Evolutionary conservation across 2,113 vertebrate species (phyloP), one percentile per base, ranked within the genome.

Genomic region (Calyptommatus sinebrachiatus): DNA sequence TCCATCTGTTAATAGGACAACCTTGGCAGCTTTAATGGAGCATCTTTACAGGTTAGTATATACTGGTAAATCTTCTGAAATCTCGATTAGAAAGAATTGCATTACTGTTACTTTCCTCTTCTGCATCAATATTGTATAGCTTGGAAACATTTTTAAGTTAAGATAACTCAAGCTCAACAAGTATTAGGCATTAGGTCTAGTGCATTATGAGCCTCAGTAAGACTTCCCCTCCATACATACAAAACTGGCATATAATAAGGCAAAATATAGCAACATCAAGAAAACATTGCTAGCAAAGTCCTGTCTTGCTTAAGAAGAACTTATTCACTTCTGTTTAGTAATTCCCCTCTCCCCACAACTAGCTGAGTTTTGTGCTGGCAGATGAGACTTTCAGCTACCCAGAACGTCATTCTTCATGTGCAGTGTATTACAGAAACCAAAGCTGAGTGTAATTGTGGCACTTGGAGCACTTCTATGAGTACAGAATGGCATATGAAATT

Each of bases 11-110:
- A 98, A 96, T 90, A 93, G 94, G 91, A 94, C 96, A 70, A 99
- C 98, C 1, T 79, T 99, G 50, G 94, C 96, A 62, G 97, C 98
- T 71, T 83, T 99, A 85, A 96, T 98, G 79, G 97, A 97, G 86
- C 98, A 99, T 85, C 95, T 99, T 80, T 99, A 98, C 93, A 97
- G 98, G 98, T 99, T 74, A 88, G 87, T 89, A 29, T 57, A 70
- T 57, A 68, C 41, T n/a, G 18, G 63, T 63, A 26, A 74, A 67
- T 69, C 28, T 9, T 70, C 71, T 69, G 67, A 83, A 77, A 81
- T 22, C 16, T 62, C 63, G 73, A 73, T 74, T 12, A 45, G 81
- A 82, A 31, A 85, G 78, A 57, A 71, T 74, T n/a, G 45, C 75
- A 20, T 73, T 20, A 80, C 45, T 29, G 21, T 84, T 73, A 79